Conservation (phyloP, 2,113 vertebrate species). For the Podocnemis expansa region DNA sequence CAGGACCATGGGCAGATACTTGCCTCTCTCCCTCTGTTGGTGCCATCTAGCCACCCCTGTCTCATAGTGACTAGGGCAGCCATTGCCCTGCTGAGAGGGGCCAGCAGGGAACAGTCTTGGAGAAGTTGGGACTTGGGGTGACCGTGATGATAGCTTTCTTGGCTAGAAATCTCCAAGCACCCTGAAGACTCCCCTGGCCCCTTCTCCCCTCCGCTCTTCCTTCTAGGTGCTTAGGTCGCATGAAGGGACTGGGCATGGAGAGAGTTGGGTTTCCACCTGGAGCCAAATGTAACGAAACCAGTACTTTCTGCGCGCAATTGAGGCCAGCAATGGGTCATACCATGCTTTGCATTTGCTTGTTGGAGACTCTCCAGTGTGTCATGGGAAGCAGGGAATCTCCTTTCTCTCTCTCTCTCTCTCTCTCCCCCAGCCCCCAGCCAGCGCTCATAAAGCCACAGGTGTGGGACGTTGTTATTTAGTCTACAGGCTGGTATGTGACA, state of each 20-base stretch:
- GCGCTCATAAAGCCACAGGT: conserved; percentile 86
- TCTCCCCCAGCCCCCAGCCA: conserved; percentile 48
- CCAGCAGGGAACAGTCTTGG: not conserved
- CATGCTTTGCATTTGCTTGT: conserved; percentile 41
- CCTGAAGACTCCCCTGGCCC: not conserved
- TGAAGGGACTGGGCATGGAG: accelerated
- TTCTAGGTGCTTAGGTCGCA: not conserved
- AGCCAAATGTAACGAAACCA: not conserved
- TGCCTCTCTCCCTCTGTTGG: no score
- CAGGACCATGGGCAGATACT: not conserved
- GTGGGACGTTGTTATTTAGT: conserved; percentile 89
- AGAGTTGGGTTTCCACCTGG: not conserved
- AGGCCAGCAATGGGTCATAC: not conserved
- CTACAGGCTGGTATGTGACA: conserved; percentile 84
- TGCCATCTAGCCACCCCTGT: not conserved
- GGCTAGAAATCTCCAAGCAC: not conserved
- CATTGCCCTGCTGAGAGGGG: not conserved
- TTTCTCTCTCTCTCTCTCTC: no score
- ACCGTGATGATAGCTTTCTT: not conserved
- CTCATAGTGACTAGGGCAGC: not conserved
- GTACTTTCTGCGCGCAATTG: not conserved
- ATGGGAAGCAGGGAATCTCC: conserved; percentile 64
- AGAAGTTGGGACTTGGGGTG: not conserved
- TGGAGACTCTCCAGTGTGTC: not conserved
- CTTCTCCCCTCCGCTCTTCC: not conserved